These are phyloP conservation scores for Lasioglossum figueresi DNA, from an alignment of 2,888 invertebrate species.

Conservation along the genomic window DNA sequence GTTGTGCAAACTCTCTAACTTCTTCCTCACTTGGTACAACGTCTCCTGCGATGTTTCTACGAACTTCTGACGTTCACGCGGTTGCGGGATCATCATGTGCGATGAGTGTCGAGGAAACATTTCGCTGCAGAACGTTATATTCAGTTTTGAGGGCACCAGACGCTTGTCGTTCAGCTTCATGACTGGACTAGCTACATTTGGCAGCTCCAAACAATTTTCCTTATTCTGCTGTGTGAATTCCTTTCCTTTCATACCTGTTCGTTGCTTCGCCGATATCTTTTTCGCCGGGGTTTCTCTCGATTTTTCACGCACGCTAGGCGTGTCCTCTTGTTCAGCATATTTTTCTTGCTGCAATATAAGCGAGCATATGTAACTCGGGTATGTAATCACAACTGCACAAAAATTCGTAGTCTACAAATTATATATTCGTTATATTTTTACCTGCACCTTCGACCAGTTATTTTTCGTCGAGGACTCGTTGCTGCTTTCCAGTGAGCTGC, in stretches of 20 bases:
- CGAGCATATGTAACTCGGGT: background rate
- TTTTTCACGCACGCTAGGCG: background rate
- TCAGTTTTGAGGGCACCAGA: slow-evolving; percentile 47
- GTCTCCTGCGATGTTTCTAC: slow-evolving; percentile 56
- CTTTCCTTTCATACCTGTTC: background rate
- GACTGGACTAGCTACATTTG: slow-evolving; percentile 28
- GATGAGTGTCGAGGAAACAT: slow-evolving; percentile 37
- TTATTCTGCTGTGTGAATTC: background rate
- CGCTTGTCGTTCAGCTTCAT: slow-evolving; percentile 23
- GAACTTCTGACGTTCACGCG: slow-evolving; percentile 12
- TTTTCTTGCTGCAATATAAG: slow-evolving; percentile 26
- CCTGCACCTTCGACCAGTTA: slow-evolving; percentile 27
- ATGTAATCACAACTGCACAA: background rate
- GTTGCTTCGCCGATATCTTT: background rate
- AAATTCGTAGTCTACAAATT: background rate
- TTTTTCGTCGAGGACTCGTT: slow-evolving; percentile 38
- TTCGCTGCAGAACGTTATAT: slow-evolving; percentile 51
- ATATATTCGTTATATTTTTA: slow-evolving; percentile 12
- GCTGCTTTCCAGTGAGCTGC: slow-evolving; percentile 52
- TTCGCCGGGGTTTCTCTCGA: background rate
- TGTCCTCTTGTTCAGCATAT: background rate
- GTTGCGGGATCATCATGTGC: slow-evolving; percentile 12
- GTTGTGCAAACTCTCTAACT: slow-evolving; percentile 73
- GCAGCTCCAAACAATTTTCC: slow-evolving; percentile 13
- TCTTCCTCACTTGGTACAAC: slow-evolving; percentile 70